Evolutionary conservation across 2,113 vertebrate species (phyloP), one percentile per base, ranked within the genome.

Genomic region (Peromyscus leucopus): DNA sequence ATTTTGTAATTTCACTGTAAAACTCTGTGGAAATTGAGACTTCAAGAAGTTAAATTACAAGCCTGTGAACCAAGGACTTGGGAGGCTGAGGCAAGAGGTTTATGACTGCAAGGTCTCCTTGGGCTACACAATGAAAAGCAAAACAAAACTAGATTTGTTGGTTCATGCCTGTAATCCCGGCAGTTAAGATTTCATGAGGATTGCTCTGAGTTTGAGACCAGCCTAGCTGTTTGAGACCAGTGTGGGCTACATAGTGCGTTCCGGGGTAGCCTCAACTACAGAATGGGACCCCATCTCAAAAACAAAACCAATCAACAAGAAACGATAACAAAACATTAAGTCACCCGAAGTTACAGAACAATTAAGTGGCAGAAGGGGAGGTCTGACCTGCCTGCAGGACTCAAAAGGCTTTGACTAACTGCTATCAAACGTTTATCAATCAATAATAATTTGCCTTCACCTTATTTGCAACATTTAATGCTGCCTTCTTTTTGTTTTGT

Each of bases 381-480:
- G 8, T 63, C 65, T 89, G 21, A 79, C 91, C n/a, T 89, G 39
- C 46, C 33, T 84, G n/a, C 39, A 39, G 85, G 9, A 93, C 31
- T 91, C 69, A 91, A 63, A 55, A 91, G 31, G 42, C 42, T 42
- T 16, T 8, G 31, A 80, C 31, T 57, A 75, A 91, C 17, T 93
- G 6, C 76, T 96, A 85, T 89, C 72, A 85, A 92, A 79, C 71
- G 28, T 75, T 57, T 82, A 16, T 33, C 82, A 39, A 55, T 84
- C 15, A 22, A 65, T 86, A 57, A 87, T 61, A 31, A 39, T 83
- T 76, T 17, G 13, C 28, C 22, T 87, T 93, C 42, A n/a, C 6
- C 91, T 85, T 19, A 65, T 91, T 84, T 89, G 69, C 83, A 94
- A 46, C 22, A 86, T 42, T 94, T 57, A 72, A 71, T 31, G 31